phyloP scores from a whole-genome alignment of 1,140 invertebrate species.

The Scaptodrosophila lebanonensis region DNA sequence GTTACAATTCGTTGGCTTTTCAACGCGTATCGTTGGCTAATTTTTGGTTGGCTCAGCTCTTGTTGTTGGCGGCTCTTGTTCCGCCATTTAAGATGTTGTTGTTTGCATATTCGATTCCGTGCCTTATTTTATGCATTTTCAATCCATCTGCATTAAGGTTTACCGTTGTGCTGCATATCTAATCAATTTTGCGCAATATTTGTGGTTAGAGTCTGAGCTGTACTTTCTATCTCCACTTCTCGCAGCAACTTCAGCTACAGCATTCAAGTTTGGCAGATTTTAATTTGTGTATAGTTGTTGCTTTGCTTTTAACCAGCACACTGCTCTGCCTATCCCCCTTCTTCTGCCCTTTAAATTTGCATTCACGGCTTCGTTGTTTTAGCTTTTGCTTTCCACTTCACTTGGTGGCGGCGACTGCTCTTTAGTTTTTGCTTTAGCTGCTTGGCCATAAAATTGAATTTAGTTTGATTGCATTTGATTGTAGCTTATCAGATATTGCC shows the following conservation, averaged over 20 bases:
- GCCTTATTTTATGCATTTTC: constrained; percentile 9
- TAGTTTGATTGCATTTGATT: constrained; percentile 75
- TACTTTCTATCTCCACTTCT: constrained; percentile 14
- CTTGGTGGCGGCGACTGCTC: constrained; percentile 38
- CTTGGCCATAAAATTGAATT: constrained; percentile 65
- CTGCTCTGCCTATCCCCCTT: constrained; percentile 11
- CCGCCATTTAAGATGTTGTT: neutral
- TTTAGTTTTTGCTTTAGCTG: constrained; percentile 28
- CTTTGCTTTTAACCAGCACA: constrained; percentile 37
- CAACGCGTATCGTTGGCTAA: constrained; percentile 26
- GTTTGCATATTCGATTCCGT: neutral
- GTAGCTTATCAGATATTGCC: constrained; percentile 62
- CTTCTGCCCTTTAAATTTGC: neutral
- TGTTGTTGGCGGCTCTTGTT: too few relatives aligned
- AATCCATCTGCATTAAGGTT: constrained; percentile 9
- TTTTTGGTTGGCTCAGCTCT: too few relatives aligned
- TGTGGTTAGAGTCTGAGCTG: constrained; percentile 15
- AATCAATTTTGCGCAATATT: constrained; percentile 60
- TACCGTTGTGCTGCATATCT: constrained; percentile 17
- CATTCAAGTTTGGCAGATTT: constrained; percentile 38
- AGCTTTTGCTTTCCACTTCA: constrained; percentile 53
- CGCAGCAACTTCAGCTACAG: constrained; percentile 2
- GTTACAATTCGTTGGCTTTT: constrained; percentile 56
- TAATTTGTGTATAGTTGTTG: constrained; percentile 61
- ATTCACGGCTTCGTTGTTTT: constrained; percentile 8